Base-by-base conservation (phyloP, 2,113 vertebrate genomes). In the Tachycineta bicolor region DNA sequence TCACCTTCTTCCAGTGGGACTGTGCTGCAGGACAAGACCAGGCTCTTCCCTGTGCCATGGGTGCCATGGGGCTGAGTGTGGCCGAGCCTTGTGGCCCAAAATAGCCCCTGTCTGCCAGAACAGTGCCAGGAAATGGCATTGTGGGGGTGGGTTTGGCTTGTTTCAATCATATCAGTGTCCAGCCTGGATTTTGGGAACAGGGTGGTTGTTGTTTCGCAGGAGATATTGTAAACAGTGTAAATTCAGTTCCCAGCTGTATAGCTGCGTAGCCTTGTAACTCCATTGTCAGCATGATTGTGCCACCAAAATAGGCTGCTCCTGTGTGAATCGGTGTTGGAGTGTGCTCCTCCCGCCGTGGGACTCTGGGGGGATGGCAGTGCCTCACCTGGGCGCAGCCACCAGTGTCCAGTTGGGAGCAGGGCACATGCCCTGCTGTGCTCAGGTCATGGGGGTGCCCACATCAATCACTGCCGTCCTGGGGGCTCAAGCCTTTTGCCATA, bases 161-260 rank as follows among this genome's bases (percentile, higher is more conserved):
- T 87, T 80, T 83, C 87, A 93, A 80, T 95, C 50, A 50, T 91
- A 68, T 75, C 55, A 64, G 82, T 53, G 91, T 93, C 86, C 41
- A 69, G 92, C 60, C 49, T 93, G 81, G 89, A 78, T 89, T 96
- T 88, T 79, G 86, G 95, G 95, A 95, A 96, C 69, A 71, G 83
- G 80, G 85, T 64, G 85, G 58, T 59, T 90, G 93, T 91, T 94
- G 65, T 97, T 94, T 94, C 25, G 22, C 65, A 83, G 79, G 65
- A 70, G 94, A 87, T 74, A 91, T 87, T 96, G 71, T 97, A 95
- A 97, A 96, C 96, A 97, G 91, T 85, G 80, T 83, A 79, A 68
- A 95, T 76, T 56, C 91, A 60, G 89, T 78, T 95, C 64, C 76
- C 15, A 25, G 62, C 90, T 70, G 71, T 63, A 34, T 68, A 76